Evolutionary conservation across 2,113 vertebrate genomes (phyloP), one percentile per base, ranked within the genome.

Genomic region (Dipodomys spectabilis): DNA sequence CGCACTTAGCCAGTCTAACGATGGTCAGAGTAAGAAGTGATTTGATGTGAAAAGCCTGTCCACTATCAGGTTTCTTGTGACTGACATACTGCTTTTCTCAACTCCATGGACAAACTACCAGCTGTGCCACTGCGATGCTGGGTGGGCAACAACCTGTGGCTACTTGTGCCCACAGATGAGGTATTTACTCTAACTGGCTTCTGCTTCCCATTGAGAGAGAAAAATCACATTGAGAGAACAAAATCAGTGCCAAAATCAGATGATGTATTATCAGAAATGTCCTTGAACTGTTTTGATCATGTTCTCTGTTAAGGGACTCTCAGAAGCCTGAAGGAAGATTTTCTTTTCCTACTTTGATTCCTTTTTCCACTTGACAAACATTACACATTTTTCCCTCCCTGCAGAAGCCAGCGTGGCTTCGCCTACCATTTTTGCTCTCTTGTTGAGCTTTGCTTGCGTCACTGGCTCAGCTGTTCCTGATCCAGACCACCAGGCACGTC

Each of bases 291-390:
- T 79, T 95, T 95, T 81, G 25, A 6, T 83, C 77, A 73, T 45
- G 60, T 74, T 85, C 68, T 62, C 15, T 57, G 53, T 57, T 57
- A 57, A 49, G 73, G 45, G 28, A 83, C 18, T 44, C 69, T 89
- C 69, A 57, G 60, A 69, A 53, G 39, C 73, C 88, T 83, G 82
- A 92, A 88, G 12, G 84, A 75, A 69, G 32, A 64, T 49, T 45
- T 68, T 45, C 45, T 88, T 96, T 92, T 74, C 82, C 69, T 39
- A 49, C 91, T 19, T 67, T 53, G 84, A 53, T 86, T 25, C 39
- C 39, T 86, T 87, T 95, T 91, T 79, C 92, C 81, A 49, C 81
- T 91, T 82, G 94, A 89, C 81, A 92, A 77, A 64, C 44, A 3
- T 67, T 11, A 15, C 4, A 0, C 45, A 39, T 82, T 64, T 57